These are phyloP conservation scores for Oasisia sp. DNA, from an alignment of 2,888 invertebrate species.

Conservation along the genomic window DNA sequence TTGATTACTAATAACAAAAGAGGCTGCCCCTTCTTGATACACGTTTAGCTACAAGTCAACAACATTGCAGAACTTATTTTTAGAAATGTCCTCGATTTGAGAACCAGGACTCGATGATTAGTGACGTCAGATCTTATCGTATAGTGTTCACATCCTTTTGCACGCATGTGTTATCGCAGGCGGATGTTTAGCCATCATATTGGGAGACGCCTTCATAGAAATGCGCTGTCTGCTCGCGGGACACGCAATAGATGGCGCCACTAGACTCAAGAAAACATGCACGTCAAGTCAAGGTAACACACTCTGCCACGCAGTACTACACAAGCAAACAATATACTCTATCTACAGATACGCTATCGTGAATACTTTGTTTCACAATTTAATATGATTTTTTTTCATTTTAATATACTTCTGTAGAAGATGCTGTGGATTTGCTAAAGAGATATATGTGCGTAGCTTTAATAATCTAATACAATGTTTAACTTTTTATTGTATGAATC, in stretches of 20 bases:
- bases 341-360: neutral
- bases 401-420: too few relatives aligned
- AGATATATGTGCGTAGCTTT: too few relatives aligned
- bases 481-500: too few relatives aligned
- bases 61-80: neutral
- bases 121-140: neutral
- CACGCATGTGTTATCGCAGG: neutral
- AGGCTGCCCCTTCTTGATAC: too few relatives aligned
- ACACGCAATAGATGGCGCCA: neutral
- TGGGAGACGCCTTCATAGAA: neutral
- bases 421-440: too few relatives aligned
- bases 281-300: neutral
- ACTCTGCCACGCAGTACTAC: neutral
- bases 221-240: neutral
- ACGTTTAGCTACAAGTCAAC: too few relatives aligned
- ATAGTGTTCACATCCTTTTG: neutral
- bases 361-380: too few relatives aligned
- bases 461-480: too few relatives aligned
- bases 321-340: neutral
- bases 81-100: neutral
- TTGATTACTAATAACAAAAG: too few relatives aligned
- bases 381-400: too few relatives aligned
- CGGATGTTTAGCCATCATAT: neutral
- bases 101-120: neutral
- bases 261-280: neutral